These are phyloP conservation scores for Isotomurus palustris DNA, from an alignment of 2,888 invertebrate species.

Conservation along the genomic window DNA sequence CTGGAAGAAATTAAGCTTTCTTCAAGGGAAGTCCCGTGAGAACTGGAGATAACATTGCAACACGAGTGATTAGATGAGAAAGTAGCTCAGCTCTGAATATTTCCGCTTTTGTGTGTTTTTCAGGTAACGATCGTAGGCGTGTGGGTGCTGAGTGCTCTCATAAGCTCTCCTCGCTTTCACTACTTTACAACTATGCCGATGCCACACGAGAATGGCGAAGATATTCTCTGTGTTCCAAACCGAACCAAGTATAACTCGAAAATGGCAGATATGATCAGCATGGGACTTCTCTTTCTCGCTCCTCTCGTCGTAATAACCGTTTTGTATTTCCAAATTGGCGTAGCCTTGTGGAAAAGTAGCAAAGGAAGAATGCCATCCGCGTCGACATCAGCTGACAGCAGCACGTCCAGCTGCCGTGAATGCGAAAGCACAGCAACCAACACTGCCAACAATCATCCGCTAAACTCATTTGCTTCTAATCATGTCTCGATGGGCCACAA, in stretches of 20 bases:
- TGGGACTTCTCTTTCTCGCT: constrained; percentile 73
- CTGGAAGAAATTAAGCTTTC: too few species aligned
- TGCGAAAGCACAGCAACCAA: background rate
- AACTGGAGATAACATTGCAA: too few species aligned
- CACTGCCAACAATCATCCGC: too few species aligned
- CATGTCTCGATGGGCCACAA: too few species aligned
- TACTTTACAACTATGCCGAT: constrained; percentile 70
- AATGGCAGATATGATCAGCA: constrained; percentile 73
- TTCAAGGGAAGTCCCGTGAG: too few species aligned
- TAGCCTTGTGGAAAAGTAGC: constrained; percentile 68
- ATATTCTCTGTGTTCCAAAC: constrained; percentile 69
- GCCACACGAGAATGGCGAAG: constrained; percentile 57
- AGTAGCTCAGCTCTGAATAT: background rate
- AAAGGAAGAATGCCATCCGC: constrained; percentile 30
- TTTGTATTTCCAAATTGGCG: constrained; percentile 76
- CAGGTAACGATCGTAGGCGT: constrained; percentile 71
- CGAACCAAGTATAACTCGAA: constrained; percentile 73
- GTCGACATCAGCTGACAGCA: constrained; percentile 27
- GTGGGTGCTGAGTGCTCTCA: constrained; percentile 75
- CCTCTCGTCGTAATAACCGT: constrained; percentile 73
- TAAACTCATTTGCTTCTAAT: too few species aligned
- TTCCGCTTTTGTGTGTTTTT: constrained; percentile 31
- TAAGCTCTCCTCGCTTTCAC: constrained; percentile 77
- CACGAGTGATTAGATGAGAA: too few species aligned
- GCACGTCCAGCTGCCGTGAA: constrained; percentile 23